phyloP scores from a whole-genome alignment of 2,797 vertebrate species.

The Tenualosa ilisha region DNA sequence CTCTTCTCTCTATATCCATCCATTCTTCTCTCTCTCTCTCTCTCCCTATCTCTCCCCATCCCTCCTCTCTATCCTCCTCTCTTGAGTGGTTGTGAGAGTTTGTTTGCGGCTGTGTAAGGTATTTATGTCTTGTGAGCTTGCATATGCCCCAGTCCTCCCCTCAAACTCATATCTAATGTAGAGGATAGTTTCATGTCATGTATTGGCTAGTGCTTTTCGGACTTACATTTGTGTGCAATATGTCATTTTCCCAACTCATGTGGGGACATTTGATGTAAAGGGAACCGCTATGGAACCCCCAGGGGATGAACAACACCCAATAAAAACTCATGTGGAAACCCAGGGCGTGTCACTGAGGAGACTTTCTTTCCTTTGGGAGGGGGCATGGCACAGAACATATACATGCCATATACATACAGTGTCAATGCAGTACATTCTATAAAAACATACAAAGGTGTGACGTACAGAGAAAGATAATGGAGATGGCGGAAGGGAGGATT shows the following conservation, averaged over 20 bases:
- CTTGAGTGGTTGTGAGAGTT: conserved; percentile 91
- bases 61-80: conserved; percentile 72
- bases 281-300: conserved; percentile 78
- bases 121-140: conserved; percentile 93
- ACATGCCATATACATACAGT: too few species aligned
- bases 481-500: too few species aligned
- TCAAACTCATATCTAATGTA: conserved; percentile 91
- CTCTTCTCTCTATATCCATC: conserved; percentile 15
- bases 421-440: too few species aligned
- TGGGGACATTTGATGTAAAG: conserved; percentile 89
- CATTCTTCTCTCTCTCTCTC: conserved; percentile 51
- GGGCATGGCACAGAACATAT: not conserved
- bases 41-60: conserved; percentile 61
- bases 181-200: conserved; percentile 95
- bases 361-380: conserved; percentile 29
- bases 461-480: too few species aligned
- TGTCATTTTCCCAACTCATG: conserved; percentile 78
- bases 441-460: too few species aligned
- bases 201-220: conserved; percentile 98
- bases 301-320: conserved; percentile 73
- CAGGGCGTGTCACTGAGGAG: conserved; percentile 25
- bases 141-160: conserved; percentile 84
- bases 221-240: conserved; percentile 99
- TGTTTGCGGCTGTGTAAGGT: conserved; percentile 93
- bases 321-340: conserved; percentile 87